A percentile compares a stretch with the other conserved stretches of the same genome.
phyloP scores from a whole-genome alignment of 2,113 vertebrate genomes.

The Megaceryle maxima region DNA sequence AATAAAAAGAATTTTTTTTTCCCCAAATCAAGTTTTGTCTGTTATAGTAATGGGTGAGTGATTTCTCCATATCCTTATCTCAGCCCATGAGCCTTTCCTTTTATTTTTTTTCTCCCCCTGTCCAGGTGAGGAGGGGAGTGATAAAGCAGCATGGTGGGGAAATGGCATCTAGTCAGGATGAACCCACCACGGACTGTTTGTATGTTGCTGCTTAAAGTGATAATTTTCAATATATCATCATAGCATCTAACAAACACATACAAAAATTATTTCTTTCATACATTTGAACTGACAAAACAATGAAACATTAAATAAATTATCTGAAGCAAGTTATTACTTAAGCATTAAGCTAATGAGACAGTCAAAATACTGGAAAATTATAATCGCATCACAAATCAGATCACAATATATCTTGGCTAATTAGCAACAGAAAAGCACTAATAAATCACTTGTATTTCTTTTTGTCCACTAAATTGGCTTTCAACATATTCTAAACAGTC shows the following conservation, averaged over 20 bases:
- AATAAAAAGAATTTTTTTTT: background rate
- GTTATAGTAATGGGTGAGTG: background rate
- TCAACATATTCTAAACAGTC: background rate
- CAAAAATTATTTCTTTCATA: background rate
- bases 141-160: background rate
- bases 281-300: background rate
- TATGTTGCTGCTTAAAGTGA: background rate
- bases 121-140: background rate
- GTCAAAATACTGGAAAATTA: conserved; percentile 61
- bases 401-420: conserved; percentile 36
- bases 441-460: conserved; percentile 35
- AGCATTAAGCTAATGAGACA: conserved; percentile 54
- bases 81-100: background rate
- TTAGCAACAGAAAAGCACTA: conserved; percentile 31
- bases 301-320: conserved; percentile 11
- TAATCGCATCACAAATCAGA: conserved; percentile 57
- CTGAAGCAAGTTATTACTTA: conserved; percentile 42
- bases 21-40: background rate
- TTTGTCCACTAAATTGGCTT: background rate
- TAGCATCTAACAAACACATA: background rate
- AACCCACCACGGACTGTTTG: background rate
- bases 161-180: background rate
- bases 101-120: background rate
- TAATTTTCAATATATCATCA: background rate
- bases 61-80: background rate